These are phyloP conservation scores for Phymastichus coffea DNA, from an alignment of 1,140 invertebrate species.

Conservation along the genomic window DNA sequence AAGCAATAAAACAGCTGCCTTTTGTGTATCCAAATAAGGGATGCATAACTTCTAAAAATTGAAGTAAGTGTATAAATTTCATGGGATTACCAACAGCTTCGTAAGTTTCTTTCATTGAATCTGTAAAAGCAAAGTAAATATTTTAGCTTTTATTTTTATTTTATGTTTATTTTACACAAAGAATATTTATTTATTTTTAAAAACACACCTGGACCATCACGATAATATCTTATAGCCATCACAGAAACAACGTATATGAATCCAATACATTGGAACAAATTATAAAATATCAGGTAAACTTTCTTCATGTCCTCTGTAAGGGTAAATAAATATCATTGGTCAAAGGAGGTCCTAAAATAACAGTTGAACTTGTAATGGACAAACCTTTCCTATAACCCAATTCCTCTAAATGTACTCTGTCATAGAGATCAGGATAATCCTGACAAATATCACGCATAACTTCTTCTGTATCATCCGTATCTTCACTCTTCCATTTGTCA, in stretches of 20 bases:
- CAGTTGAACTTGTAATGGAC: neutral
- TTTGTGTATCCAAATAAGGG: conserved; percentile 86
- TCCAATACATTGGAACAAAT: conserved; percentile 87
- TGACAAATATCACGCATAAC: conserved; percentile 66
- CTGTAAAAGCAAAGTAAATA: conserved; percentile 48
- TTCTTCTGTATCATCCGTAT: conserved; percentile 65
- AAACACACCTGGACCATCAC: conserved; percentile 69
- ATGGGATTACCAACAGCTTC: conserved; percentile 75
- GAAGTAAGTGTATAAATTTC: conserved; percentile 79
- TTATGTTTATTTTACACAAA: neutral
- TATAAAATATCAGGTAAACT: conserved; percentile 87
- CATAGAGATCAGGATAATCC: conserved; percentile 77
- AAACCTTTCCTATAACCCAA: conserved; percentile 76
- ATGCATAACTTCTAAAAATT: conserved; percentile 87
- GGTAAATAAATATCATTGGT: conserved; percentile 33
- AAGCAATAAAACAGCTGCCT: conserved; percentile 64
- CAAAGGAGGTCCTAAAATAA: too few relatives aligned
- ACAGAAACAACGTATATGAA: conserved; percentile 78
- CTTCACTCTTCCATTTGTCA: conserved; percentile 56
- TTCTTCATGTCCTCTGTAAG: conserved; percentile 77
- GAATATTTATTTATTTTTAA: conserved; percentile 14
- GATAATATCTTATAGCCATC: conserved; percentile 72
- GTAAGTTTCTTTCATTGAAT: conserved; percentile 73
- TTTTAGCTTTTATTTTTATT: neutral
- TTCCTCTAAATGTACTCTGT: conserved; percentile 76